Evolutionary conservation across 2,797 vertebrate species (phyloP).

Genomic region (Sarcoramphus papa): DNA sequence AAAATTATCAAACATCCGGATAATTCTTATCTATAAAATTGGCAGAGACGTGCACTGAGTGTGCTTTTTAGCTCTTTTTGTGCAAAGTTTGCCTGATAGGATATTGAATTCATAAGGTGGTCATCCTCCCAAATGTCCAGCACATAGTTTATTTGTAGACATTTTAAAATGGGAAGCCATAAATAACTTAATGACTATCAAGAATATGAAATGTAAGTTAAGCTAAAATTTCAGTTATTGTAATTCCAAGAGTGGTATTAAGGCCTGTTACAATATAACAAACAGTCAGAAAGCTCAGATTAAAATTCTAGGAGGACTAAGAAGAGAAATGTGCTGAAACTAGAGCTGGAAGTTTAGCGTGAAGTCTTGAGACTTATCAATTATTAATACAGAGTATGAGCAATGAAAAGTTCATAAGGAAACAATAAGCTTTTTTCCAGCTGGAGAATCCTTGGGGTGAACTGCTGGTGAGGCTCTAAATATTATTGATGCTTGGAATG

Average conservation of each 20-base stretch:
- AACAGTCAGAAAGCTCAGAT: not conserved
- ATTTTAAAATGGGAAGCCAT: not conserved
- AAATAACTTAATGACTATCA: not conserved
- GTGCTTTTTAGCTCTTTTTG: not conserved
- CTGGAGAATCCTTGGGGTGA: not conserved
- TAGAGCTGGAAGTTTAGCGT: not conserved
- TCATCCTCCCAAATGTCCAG: not conserved
- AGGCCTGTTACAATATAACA: not conserved
- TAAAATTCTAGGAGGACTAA: not conserved
- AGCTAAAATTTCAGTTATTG: not conserved
- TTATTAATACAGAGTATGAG: constrained; percentile 1
- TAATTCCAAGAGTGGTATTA: not conserved
- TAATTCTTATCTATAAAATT: not conserved
- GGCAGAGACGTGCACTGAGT: not conserved
- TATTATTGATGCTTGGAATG: not conserved
- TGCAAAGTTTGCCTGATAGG: not conserved
- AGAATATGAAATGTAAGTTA: not conserved
- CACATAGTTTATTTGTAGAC: not conserved
- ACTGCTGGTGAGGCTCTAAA: not conserved
- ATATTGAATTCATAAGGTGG: not conserved
- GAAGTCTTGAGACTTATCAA: not conserved
- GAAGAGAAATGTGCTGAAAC: not conserved
- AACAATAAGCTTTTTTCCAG: not conserved
- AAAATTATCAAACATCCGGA: not conserved
- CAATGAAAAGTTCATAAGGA: constrained; percentile 4